Evolutionary conservation across 2,797 vertebrate genomes (phyloP).

Genomic region (Crocidura indochinensis): DNA sequence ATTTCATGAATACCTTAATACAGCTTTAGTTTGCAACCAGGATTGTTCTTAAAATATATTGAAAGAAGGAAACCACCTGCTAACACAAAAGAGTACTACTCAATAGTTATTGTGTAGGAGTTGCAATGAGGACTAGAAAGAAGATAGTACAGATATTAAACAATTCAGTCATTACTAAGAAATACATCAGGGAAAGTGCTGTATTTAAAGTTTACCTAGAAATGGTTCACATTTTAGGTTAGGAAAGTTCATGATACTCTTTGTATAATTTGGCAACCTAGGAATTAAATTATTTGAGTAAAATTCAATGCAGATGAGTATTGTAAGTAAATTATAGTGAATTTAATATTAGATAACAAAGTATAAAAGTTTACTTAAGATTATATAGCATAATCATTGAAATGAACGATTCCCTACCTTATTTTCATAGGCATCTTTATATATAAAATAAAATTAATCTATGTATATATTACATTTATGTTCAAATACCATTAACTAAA

Average conservation of each 20-base stretch:
- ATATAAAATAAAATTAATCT: constrained; percentile 18
- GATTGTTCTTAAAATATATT: constrained; percentile 75
- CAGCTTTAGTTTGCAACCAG: constrained; percentile 60
- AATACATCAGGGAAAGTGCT: background rate
- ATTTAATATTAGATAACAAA: constrained; percentile 22
- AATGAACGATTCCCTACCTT: background rate
- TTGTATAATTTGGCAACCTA: constrained; percentile 26
- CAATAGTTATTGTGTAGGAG: constrained; percentile 72
- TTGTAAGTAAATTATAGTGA: constrained; percentile 43
- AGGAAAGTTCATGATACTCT: constrained; percentile 25
- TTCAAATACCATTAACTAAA: constrained; percentile 1
- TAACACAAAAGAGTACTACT: constrained; percentile 76
- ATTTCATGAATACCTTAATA: constrained; percentile 64
- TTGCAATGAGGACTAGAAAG: constrained; percentile 59
- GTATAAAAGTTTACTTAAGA: constrained; percentile 10
- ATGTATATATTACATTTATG: background rate
- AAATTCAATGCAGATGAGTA: constrained; percentile 1
- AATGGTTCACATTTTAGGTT: background rate
- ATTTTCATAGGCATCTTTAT: constrained; percentile 36
- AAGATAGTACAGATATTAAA: constrained; percentile 37
- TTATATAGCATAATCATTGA: constrained; percentile 25
- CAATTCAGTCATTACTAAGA: constrained; percentile 51
- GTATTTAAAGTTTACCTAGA: background rate
- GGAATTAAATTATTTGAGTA: constrained; percentile 56
- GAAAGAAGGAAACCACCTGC: constrained; percentile 78